Evolutionary conservation across 92 coral and sea anemone genomes (phyloP), one percentile per base, ranked within the genome.

Genomic region (Parazoanthus darwini): DNA sequence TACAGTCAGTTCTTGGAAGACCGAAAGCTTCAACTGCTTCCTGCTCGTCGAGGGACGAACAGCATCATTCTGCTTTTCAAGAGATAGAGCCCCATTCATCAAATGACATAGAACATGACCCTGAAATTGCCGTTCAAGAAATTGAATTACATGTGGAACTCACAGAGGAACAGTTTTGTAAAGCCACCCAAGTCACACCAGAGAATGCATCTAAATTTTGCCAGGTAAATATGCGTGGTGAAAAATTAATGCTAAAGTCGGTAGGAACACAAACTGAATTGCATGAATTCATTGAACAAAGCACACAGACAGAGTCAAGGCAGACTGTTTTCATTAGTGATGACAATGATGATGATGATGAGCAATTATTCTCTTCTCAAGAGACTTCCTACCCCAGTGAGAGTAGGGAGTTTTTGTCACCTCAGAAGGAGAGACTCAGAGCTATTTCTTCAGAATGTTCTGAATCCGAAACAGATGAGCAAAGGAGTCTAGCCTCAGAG

Each of bases 381-480:
- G 75, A 59, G 38, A 82, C 50, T 48, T 6, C 50, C 15, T 59
- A 59, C 74, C 37, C 75, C 26, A 37, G 50, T 39, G 74, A 81
- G 63, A 81, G 86, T 46, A 63, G 1, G 7, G 74, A 82, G 48
- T 82, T 44, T 37, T 23, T 82, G 5, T 82, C 77, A 2, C 76
- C 86, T 46, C 86, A 56, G 86, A 82, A 82, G 86, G 48, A 44
- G 8, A 58, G 77, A 26, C 58, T 35, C 42, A 3, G 13, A 37
- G 74, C 77, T 43, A 0, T 82, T 37, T 35, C 74, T 2, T 82
- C 77, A 70, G 50, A 65, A 37, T 22, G 35, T 33, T 82, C 86
- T 82, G 86, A 63, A 82, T 37, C 86, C 26, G 86, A 82, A 5
- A 82, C 51, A 63, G 77, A 70, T 33, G 74, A 65, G 56, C 76